Base-by-base conservation (phyloP, 1,140 invertebrate genomes). In the Drosophila serrata region DNA sequence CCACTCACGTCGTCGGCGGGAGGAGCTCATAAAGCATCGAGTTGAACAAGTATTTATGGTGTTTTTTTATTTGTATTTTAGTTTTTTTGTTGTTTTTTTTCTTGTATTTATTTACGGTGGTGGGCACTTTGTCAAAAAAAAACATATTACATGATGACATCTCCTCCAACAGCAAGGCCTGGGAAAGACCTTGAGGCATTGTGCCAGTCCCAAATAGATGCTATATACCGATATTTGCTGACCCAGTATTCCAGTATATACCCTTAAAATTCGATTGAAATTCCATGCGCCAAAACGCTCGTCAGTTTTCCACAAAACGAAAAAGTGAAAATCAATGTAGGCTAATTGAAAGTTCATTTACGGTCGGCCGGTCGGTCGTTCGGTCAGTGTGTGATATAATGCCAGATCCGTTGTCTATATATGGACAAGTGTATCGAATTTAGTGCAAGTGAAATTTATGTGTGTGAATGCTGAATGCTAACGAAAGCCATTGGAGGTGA, bases 391-490 rank as follows among this genome's bases (percentile, higher is more conserved):
- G 82, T 87, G 84, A 87, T 84, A 80, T 87, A 84, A 82, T 82
- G 79, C 40, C 42, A 6, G 13, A 58, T 37, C 15, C 29, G 17
- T 24, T 45, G 45, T 37, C 37, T 31, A 45, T 39, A 37, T 75
- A 43, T 31, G 22, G 12, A 49, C 39, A 45, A 37, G 12, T 61
- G 39, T 22, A 70, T 79, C 84, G 75, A 68, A 81, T 88, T 72
- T 81, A 72, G 78, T 90, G 85, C 85, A 81, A 63, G 85, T 85
- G 85, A 90, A 90, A 90, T 90, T 90, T 73, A 90, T 90, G 85
- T 74, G 64, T 78, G 84, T 82, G 80, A 88, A 90, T 81, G 81
- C 43, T 64, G 81, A 90, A 90, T 90, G 58, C 78, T 43, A 87
- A 87, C 69, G 76, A 85, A 79, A 75, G 11, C 49, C 61, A 67